phyloP scores from a whole-genome alignment of 1,140 invertebrate species.

The Whitmania pigra region DNA sequence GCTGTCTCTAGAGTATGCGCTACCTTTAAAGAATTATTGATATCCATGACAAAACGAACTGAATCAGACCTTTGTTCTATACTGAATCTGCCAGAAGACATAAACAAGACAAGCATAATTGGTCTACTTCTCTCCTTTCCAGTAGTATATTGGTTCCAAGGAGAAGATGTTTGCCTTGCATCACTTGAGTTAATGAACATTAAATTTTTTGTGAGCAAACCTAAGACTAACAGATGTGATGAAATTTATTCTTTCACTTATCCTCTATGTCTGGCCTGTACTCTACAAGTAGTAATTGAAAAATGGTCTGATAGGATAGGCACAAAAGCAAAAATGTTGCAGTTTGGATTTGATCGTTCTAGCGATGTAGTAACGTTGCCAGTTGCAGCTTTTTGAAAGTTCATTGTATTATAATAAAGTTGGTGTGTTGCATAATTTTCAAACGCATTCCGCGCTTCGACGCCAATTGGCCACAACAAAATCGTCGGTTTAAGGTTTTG shows the following conservation, averaged over 20 bases:
- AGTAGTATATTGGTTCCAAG: constrained; percentile 1
- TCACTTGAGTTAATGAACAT: background rate
- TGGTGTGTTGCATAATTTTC: too few species aligned
- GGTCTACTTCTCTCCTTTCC: background rate
- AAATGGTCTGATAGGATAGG: background rate
- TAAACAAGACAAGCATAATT: background rate
- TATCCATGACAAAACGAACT: too few species aligned
- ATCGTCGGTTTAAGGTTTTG: too few species aligned
- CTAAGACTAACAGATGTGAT: background rate
- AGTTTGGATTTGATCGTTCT: background rate
- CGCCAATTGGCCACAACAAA: too few species aligned
- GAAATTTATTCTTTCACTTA: constrained; percentile 9
- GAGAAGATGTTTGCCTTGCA: background rate
- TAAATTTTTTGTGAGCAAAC: background rate
- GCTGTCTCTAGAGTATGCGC: too few species aligned
- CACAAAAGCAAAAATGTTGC: background rate
- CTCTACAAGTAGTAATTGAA: background rate
- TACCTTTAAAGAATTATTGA: too few species aligned
- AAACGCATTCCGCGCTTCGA: too few species aligned
- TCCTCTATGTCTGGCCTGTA: background rate
- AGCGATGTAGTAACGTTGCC: too few species aligned
- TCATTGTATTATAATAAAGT: too few species aligned
- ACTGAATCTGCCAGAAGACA: background rate
- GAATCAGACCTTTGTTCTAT: too few species aligned
- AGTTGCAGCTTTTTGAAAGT: too few species aligned